phyloP scores from a whole-genome alignment of 2,888 invertebrate species.

The Frankliniella intonsa region DNA sequence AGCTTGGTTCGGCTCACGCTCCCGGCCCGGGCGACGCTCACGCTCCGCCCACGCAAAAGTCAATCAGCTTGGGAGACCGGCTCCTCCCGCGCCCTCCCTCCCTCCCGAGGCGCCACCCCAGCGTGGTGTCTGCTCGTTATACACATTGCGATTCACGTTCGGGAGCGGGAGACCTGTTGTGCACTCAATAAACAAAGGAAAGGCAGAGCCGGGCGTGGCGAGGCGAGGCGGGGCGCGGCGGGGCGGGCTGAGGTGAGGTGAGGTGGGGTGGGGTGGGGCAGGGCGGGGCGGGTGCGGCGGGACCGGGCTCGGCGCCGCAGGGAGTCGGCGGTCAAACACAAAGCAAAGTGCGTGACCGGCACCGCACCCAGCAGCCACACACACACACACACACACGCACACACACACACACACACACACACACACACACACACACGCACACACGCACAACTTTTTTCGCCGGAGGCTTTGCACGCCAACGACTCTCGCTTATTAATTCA shows the following conservation, averaged over 20 bases:
- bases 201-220: background rate
- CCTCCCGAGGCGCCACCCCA: too few relatives aligned
- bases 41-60: too few relatives aligned
- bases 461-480: background rate
- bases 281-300: background rate
- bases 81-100: too few relatives aligned
- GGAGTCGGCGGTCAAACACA: background rate
- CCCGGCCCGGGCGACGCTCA: too few relatives aligned
- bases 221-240: background rate
- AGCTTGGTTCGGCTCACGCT: too few relatives aligned
- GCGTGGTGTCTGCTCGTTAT: background rate
- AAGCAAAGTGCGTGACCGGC: constrained; percentile 15
- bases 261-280: background rate
- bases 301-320: background rate
- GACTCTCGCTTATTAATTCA: background rate
- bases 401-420: background rate
- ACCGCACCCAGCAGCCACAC: constrained; percentile 3
- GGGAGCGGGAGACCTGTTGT: background rate
- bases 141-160: background rate
- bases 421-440: background rate
- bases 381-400: background rate
- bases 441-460: background rate
- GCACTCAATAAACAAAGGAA: constrained; percentile 11
- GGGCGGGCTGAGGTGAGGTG: background rate
- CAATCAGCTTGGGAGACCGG: too few relatives aligned